A percentile compares a stretch with the other conserved stretches of the same genome.
Evolutionary conservation across 2,888 invertebrate genomes (phyloP).

Genomic region (Pristionchus mayeri): DNA sequence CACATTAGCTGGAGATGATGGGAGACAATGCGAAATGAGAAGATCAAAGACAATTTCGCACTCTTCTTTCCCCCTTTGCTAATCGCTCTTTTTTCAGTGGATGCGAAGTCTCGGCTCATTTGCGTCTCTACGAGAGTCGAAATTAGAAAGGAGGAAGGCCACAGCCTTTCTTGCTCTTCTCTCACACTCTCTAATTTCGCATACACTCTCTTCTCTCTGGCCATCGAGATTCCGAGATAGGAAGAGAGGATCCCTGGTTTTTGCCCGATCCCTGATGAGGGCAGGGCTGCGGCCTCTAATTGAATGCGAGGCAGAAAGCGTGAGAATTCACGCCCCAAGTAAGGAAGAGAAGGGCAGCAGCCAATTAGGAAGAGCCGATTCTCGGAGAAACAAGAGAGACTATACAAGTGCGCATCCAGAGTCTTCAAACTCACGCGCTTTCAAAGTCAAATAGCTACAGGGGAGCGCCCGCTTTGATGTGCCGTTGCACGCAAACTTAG

Average conservation of each 20-base stretch:
- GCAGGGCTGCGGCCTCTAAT: neutral
- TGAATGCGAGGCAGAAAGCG: conserved; percentile 17
- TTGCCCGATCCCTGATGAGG: neutral
- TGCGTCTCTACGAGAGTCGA: conserved; percentile 11
- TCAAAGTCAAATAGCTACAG: too few species aligned
- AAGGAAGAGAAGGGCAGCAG: neutral
- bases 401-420: too few species aligned
- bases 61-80: neutral
- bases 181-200: neutral
- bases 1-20: neutral
- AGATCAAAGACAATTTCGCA: conserved; percentile 13
- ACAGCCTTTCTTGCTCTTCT: conserved; percentile 13
- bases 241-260: neutral
- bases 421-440: too few species aligned
- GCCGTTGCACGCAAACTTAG: too few species aligned
- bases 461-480: too few species aligned
- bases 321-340: conserved; percentile 38
- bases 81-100: conserved; percentile 5
- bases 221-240: neutral
- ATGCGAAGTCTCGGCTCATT: conserved; percentile 26
- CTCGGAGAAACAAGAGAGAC: too few species aligned
- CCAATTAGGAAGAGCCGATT: conserved; percentile 14
- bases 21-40: neutral
- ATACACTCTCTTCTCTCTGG: neutral
- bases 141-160: conserved; percentile 20